These are phyloP conservation scores for Drosophila buzzatii DNA, from an alignment of 2,888 invertebrate species.

Conservation along the genomic window DNA sequence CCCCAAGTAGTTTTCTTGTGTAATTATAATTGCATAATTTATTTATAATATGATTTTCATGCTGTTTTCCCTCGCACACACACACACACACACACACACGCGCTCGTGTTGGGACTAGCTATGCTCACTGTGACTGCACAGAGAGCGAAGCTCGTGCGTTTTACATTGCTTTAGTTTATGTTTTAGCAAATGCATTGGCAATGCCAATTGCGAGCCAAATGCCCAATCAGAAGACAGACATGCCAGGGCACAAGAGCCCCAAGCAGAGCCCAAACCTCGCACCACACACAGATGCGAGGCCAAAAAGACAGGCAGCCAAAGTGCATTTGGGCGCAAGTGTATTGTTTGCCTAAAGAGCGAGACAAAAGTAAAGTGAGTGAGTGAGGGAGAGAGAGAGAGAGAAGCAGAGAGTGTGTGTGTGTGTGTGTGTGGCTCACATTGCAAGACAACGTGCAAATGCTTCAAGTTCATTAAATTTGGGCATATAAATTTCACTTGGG, in stretches of 20 bases:
- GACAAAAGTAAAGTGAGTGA: neutral
- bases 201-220: constrained; percentile 47
- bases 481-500: constrained; percentile 80
- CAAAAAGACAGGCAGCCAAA: constrained; percentile 52
- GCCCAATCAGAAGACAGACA: constrained; percentile 10
- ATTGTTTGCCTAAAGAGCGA: constrained; percentile 43
- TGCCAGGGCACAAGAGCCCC: neutral
- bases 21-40: constrained; percentile 81
- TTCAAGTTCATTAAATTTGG: constrained; percentile 79
- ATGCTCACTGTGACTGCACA: neutral
- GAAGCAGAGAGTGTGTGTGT: neutral
- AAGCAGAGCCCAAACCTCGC: neutral
- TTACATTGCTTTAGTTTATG: constrained; percentile 58
- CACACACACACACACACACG: neutral
- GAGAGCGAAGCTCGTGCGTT: constrained; percentile 12
- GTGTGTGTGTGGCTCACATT: neutral
- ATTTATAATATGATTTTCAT: constrained; percentile 81
- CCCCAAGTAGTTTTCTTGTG: constrained; percentile 82
- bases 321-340: constrained; percentile 62
- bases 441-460: constrained; percentile 64
- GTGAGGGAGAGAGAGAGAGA: neutral
- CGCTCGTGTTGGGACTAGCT: neutral
- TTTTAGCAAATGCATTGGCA: constrained; percentile 68
- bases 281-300: constrained; percentile 3
- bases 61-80: constrained; percentile 66